Percentiles rank a stretch among this genome's conserved stretches.
These are phyloP conservation scores for Piezodorus guildinii DNA, from an alignment of 1,140 invertebrate species.

Conservation along the genomic window DNA sequence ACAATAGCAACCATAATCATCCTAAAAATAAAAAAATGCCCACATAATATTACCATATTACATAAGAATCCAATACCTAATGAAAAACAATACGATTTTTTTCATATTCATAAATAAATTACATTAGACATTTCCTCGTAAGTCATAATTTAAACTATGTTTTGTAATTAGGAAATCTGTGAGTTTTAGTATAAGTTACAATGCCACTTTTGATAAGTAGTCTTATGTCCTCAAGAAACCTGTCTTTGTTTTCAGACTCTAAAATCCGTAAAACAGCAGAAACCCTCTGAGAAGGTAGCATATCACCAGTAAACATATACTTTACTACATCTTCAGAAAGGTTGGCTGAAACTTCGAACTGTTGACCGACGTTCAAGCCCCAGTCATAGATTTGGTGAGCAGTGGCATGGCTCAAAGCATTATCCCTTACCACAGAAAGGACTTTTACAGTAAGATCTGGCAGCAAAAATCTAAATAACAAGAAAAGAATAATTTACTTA, in stretches of 20 bases:
- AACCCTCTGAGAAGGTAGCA: slow-evolving; percentile 31
- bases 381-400: slow-evolving; percentile 36
- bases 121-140: neutral
- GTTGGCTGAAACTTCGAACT: slow-evolving; percentile 23
- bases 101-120: neutral
- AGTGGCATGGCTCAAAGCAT: slow-evolving; percentile 33
- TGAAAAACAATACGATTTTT: neutral
- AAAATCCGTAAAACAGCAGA: slow-evolving; percentile 34
- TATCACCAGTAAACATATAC: slow-evolving; percentile 33
- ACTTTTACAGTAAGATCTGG: slow-evolving; percentile 42
- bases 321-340: slow-evolving; percentile 34
- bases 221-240: neutral
- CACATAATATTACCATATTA: too few relatives aligned
- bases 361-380: slow-evolving; percentile 33
- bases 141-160: neutral
- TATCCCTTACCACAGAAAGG: slow-evolving; percentile 33
- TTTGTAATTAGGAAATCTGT: neutral
- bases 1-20: too few relatives aligned
- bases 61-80: too few relatives aligned
- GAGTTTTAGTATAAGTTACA: slow-evolving; percentile 1
- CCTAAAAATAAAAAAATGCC: too few relatives aligned
- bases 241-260: neutral
- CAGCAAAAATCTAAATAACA: slow-evolving; percentile 40
- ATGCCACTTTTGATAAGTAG: neutral
- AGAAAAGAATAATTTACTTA: too few relatives aligned